Conservation (phyloP, 2,797 vertebrate genomes). For the Ispidina picta region DNA sequence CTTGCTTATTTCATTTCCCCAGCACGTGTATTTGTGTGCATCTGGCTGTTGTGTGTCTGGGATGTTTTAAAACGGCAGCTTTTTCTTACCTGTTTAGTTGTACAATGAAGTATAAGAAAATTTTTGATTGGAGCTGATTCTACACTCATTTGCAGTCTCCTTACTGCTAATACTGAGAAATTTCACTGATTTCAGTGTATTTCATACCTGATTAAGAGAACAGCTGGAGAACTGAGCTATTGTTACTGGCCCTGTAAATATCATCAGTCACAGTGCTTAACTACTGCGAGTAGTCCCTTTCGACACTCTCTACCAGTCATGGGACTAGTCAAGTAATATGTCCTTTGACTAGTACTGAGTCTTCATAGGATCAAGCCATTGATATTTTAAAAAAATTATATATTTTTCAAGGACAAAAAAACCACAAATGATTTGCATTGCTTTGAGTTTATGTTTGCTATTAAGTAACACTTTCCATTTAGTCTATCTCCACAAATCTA, state of each 20-base stretch:
- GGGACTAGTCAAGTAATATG: neutral
- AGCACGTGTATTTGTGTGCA: neutral
- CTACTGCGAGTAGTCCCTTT: neutral
- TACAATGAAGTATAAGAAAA: neutral
- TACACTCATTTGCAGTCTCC: neutral
- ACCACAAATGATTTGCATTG: neutral
- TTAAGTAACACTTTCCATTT: neutral
- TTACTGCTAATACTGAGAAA: neutral
- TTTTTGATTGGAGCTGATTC: neutral
- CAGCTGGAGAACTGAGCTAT: neutral
- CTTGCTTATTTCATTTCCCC: conserved; percentile 41
- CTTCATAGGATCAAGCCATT: neutral
- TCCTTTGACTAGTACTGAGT: neutral
- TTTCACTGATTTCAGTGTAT: neutral
- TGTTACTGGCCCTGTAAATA: neutral
- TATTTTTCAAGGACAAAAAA: neutral
- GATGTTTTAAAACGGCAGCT: neutral
- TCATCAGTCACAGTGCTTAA: neutral
- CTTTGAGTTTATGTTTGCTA: neutral
- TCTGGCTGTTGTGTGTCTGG: neutral
- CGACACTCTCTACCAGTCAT: neutral
- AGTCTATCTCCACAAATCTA: neutral
- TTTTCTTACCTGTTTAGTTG: neutral
- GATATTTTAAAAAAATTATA: neutral
- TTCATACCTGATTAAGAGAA: neutral